Evolutionary conservation across 2,113 vertebrate genomes (phyloP), one percentile per base, ranked within the genome.

Genomic region (Cinclus mexicanus): DNA sequence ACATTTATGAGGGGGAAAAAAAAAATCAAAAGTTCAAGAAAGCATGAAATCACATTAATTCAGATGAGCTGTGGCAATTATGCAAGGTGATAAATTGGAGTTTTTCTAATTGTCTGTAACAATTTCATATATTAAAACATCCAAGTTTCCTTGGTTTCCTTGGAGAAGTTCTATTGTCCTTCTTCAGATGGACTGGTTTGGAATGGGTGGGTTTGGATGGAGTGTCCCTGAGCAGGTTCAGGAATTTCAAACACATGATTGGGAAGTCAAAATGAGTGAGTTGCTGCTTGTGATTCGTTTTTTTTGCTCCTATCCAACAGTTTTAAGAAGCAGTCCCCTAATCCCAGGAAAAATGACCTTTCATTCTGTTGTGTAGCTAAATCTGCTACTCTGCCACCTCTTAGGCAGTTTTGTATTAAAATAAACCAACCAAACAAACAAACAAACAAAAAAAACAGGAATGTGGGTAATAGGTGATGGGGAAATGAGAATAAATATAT

Each of bases 31-130:
- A 96, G 78, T 90, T 95, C 86, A 95, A 90, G 83, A 95, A 93
- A 97, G 93, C 94, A 94, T 95, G 87, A 96, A 97, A 96, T 96
- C 87, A 86, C 82, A 89, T 94, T 94, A 94, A 96, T 96, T 94
- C 89, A 79, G 72, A 93, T 93, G 77, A 96, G 93, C 76, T 67
- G 46, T 69, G 90, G 84, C 90, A 93, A 96, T 94, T 95, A 96
- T 25, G 57, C 69, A 89, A 94, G 83, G 87, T 95, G 83, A 92
- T 76, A 87, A 86, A 91, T 93, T 85, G 80, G 65, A 77, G 53
- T 92, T 94, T 96, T 53, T 93, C 89, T 97, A 83, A 90, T 89
- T 95, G 46, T 64, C 76, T 83, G 56, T 79, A 77, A 74, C 50
- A 81, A 96, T 91, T 93, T 67, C 69, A 47, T 57, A 39, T 29